A percentile compares a stretch with the other conserved stretches of the same genome.
These are phyloP conservation scores for Brachymystax lenok DNA, from an alignment of 2,797 vertebrate genomes.

Conservation along the genomic window DNA sequence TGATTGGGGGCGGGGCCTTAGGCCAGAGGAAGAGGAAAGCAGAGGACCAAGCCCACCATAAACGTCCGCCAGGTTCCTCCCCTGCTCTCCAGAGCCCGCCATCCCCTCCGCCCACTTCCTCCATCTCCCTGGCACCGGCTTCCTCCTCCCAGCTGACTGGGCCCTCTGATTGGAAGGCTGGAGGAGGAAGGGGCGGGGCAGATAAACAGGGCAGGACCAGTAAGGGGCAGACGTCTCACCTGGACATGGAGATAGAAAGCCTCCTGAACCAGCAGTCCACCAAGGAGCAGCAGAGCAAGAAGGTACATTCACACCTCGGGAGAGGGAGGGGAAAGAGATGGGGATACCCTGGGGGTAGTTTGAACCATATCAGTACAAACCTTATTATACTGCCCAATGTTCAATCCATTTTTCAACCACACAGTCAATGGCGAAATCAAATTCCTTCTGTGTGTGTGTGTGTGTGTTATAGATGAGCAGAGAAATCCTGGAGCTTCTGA, in stretches of 20 bases:
- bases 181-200: slow-evolving; percentile 61
- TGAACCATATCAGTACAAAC: not conserved
- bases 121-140: slow-evolving; percentile 66
- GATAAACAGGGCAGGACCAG: slow-evolving; percentile 83
- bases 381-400: not conserved
- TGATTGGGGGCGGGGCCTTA: slow-evolving; percentile 76
- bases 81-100: slow-evolving; percentile 63
- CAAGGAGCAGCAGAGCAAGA: slow-evolving; percentile 94
- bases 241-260: slow-evolving; percentile 94
- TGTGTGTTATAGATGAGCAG: slow-evolving; percentile 82
- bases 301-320: slow-evolving; percentile 69
- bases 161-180: slow-evolving; percentile 57
- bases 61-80: slow-evolving; percentile 64
- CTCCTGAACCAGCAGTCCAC: slow-evolving; percentile 92
- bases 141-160: slow-evolving; percentile 63
- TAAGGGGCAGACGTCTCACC: slow-evolving; percentile 81
- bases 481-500: slow-evolving; percentile 92
- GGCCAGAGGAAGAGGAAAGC: slow-evolving; percentile 77
- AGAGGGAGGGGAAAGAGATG: not conserved
- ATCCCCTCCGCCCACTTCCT: slow-evolving; percentile 64
- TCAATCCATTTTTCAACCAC: not conserved
- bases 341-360: not conserved
- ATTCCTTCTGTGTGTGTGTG: not conserved
- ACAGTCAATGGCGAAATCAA: not conserved
- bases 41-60: slow-evolving; percentile 69